phyloP scores from a whole-genome alignment of 2,797 vertebrate genomes.

The Enteromius afrohamiltoni region DNA sequence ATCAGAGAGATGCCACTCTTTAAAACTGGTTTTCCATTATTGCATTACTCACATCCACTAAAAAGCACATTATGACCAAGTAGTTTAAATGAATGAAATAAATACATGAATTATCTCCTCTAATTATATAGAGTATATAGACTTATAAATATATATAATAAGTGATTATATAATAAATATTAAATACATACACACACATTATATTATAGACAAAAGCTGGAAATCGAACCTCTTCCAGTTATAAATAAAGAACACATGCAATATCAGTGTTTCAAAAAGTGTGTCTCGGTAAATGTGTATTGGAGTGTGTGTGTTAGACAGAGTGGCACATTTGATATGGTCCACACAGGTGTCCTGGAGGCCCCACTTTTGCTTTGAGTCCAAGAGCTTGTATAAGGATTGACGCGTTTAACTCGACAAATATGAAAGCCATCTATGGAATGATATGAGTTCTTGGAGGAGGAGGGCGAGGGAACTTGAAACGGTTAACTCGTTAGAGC shows the following conservation, averaged over 20 bases:
- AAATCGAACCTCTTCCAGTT: neutral
- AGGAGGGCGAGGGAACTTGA: constrained; percentile 28
- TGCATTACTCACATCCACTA: neutral
- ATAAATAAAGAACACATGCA: neutral
- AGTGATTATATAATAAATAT: neutral
- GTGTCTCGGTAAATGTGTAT: too few species aligned
- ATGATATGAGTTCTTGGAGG: constrained; percentile 42
- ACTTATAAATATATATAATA: neutral
- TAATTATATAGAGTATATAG: too few species aligned
- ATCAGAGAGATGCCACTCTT: neutral
- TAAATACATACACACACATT: neutral
- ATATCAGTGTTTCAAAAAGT: neutral
- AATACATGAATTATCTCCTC: neutral
- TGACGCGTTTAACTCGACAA: constrained; percentile 61
- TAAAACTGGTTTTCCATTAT: neutral
- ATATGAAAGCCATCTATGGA: constrained; percentile 60
- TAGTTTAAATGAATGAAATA: neutral
- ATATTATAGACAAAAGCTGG: neutral
- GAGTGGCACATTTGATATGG: constrained; percentile 54
- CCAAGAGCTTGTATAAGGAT: constrained; percentile 58
- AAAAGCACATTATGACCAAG: neutral
- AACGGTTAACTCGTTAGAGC: constrained; percentile 44
- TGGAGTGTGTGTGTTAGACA: too few species aligned
- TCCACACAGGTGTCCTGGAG: constrained; percentile 55
- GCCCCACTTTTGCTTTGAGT: constrained; percentile 39